Base-by-base conservation (phyloP, 2,797 vertebrate species). In the Vipera latastei region DNA sequence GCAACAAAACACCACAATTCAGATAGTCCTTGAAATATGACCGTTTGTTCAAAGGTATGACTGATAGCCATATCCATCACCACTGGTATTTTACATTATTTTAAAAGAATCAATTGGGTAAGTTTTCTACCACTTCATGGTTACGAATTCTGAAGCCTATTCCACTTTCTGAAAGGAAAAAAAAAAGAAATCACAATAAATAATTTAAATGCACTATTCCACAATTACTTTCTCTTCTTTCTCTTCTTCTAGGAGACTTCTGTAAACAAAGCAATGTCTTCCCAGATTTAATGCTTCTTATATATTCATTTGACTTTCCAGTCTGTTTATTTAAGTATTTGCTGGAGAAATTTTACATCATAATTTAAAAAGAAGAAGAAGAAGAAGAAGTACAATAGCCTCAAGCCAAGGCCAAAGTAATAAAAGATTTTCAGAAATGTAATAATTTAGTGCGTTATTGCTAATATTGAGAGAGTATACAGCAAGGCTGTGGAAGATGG, bases 111-210 rank as follows among this genome's bases (percentile, higher is more conserved):
- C 55, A 91, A n/a, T 65, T 18, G 1, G 53, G 59, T 44, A 26
- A 12, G 22, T 60, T 90, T 93, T 61, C 73, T 53, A 73, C 4
- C 38, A 55, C 56, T n/a, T 53, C 78, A 53, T 20, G 16, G 32
- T 48, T 73, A 61, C 3, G n/a, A 6, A 88, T 92, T 90, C 57
- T 25, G 56, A 92, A 88, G 53, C 56, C 44, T 88, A 88, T 78
- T 61, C 55, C 32, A 73, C 25, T 69, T 25, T 59, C 92, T 57
- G 60, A 60, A 91, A 48, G 48, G 88, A 2, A 56, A 0, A 6
- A 65, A 90, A 90, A 87, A 65, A 87, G 87, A 87, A 90, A 90
- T 92, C 44, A 63, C 56, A 89, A 90, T 92, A 61, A 87, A 92
- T 90, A 93, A 88, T 93, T 92, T 90, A 90, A 73, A 44, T 48